Evolutionary conservation across 2,888 invertebrate genomes (phyloP), one percentile per base, ranked within the genome.

Genomic region (Troides oblongomaculatus): DNA sequence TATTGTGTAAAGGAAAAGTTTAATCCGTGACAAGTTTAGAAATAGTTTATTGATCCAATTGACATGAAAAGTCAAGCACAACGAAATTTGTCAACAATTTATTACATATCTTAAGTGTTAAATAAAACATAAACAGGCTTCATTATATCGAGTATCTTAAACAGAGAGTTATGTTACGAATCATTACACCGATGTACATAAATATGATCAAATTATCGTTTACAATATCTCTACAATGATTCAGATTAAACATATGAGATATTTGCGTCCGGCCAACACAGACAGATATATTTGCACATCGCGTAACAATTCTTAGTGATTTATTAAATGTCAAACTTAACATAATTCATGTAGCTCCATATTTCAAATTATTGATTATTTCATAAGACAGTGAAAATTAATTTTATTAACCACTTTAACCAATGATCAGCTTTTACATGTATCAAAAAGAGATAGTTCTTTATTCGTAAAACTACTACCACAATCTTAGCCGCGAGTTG

Each of bases 161-260:
- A 23, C 23, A 58, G 23, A 12, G 57, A 58, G 53, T 58, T 58
- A 58, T 23, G 23, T 58, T 58, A 58, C 12, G 57, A 12, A 53
- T 53, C 53, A n/a, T 50, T 50, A 50, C n/a, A 53, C n/a, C 53
- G 53, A n/a, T 53, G 53, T 53, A 18, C n/a, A 53, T 53, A 53
- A 53, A 53, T 53, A 53, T n/a, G 53, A 53, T 53, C 53, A 4
- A 8, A 53, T 58, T 58, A 23, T 23, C 23, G 23, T 58, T 58
- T 58, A 58, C 25, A 58, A 23, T 58, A 23, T 23, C 12, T 58
- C 2, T 23, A 58, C 23, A 23, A 4, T 58, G 57, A 58, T 14
- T 58, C 23, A 23, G 57, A 58, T 58, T 58, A 58, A 57, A n/a
- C 57, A 58, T 5, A 58, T 23, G 14, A 23, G 57, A 58, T 58